Base-by-base conservation (phyloP, 2,797 vertebrate genomes). In the Tokudaia muenninki region DNA sequence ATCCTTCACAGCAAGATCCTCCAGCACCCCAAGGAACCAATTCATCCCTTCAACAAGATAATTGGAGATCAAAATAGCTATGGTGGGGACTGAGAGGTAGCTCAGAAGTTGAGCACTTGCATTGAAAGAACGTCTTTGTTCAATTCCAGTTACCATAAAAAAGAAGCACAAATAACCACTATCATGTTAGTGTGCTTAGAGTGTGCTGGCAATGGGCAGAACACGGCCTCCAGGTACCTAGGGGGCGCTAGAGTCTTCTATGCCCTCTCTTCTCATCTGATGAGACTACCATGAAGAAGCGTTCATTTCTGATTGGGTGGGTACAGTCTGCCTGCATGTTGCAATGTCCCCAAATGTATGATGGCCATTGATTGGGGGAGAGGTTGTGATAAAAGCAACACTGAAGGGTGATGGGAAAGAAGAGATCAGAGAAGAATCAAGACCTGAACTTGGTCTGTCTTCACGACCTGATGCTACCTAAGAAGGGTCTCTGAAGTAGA, bases 401-500 rank as follows among this genome's bases (percentile, higher is more conserved):
- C 41, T 83, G 91, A 92, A 26, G 29, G n/a, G 41, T 44, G 61
- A 31, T 83, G 63, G 74, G 67, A 63, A 17, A 89, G 65, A 87
- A 34, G 65, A 65, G 37, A 26, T 34, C 92, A 63, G 22, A 83
- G 87, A 94, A 91, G 31, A 93, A 90, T 80, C 55, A 94, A 92
- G 34, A 87, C 55, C 75, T 78, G 65, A 87, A 94, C 26, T 47
- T 89, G 55, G 37, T 19, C 67, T 87, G 44, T 87, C 57, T 95
- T 94, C 75, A 83, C 41, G 55, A 80, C 61, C 47, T n/a, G 59
- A 67, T 67, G 83, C 61, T 82, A 19, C 83, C 72, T 86, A 74
- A 84, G 83, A 55, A 87, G 70, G 65, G 17, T 83, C 80, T 96
- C 90, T 87, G 67, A 94, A 92, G 26, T 84, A 87, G 86, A 94